Evolutionary conservation across 2,888 invertebrate species (phyloP), one percentile per base, ranked within the genome.

Genomic region (Tinea pellionella): DNA sequence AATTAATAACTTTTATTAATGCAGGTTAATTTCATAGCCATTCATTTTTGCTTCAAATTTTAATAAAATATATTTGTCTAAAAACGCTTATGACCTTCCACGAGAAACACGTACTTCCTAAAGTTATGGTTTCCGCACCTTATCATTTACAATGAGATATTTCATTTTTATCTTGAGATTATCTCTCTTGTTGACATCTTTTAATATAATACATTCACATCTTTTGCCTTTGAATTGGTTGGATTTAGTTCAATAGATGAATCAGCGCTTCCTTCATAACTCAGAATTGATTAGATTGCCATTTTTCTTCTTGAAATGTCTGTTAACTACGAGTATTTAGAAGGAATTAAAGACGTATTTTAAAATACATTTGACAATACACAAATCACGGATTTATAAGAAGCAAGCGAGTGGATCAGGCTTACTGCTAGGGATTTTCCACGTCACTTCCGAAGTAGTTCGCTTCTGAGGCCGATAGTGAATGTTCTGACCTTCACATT

Each of bases 401-500:
- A n/a, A 37, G 9, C 37, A 37, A 37, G 37, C 37, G 2, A 9
- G 9, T 24, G n/a, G n/a, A n/a, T 30, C 30, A 30, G 30, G 30
- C 30, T 30, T 9, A 30, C 30, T n/a, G 9, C 37, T 12, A 37
- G 37, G 9, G 47, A 53, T 18, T 53, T 53, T 18, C 47, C 53
- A 53, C 53, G 24, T 53, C 18, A 53, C 12, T 53, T 53, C 53
- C 53, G 53, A 53, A 24, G 18, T 24, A 12, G 53, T 53, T 12
- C 53, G 24, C 53, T 64, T 65, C 62, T 69, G 66, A 77, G 75
- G 76, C 68, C 75, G 69, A 68, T 71, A 71, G 77, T 75, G 78
- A 78, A 74, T 67, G 77, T 70, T 65, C 66, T 71, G 76, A 71
- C 84, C 83, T 84, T 82, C 78, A 79, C 80, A 78, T 79, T 81